phyloP scores from a whole-genome alignment of 1,140 invertebrate species.

The Microplitis mediator region DNA sequence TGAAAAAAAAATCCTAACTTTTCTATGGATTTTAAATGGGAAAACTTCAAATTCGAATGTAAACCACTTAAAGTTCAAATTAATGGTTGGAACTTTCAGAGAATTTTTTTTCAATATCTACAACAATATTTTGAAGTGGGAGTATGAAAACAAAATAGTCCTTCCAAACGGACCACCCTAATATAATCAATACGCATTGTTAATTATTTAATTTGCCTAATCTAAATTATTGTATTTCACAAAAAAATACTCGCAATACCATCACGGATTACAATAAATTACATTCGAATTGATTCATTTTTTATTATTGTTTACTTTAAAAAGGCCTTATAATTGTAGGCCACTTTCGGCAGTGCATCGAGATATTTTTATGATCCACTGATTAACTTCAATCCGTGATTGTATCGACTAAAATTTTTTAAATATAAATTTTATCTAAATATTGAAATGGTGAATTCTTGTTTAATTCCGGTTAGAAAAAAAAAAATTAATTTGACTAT shows the following conservation, averaged over 20 bases:
- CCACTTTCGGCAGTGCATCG: constrained; percentile 45
- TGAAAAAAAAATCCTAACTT: no score
- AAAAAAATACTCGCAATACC: neutral
- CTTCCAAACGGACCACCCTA: no score
- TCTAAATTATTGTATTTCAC: neutral
- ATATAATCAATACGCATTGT: no score
- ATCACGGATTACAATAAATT: constrained; percentile 21
- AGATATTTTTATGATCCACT: constrained; percentile 26
- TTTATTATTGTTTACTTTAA: constrained; percentile 20
- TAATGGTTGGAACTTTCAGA: no score
- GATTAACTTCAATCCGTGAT: constrained; percentile 23
- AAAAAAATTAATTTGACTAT: constrained; percentile 15
- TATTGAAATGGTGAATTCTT: constrained; percentile 15
- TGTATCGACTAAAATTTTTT: neutral
- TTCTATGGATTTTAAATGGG: no score
- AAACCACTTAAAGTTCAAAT: no score
- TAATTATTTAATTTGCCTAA: no score
- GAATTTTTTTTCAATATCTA: no score
- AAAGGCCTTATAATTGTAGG: constrained; percentile 41
- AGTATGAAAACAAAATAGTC: no score
- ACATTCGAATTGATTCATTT: neutral
- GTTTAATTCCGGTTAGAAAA: constrained; percentile 13
- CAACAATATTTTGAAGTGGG: no score
- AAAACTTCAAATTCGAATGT: no score
- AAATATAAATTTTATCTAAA: neutral